These are phyloP conservation scores for Eurosta solidaginis DNA, from an alignment of 1,140 invertebrate species.

Conservation along the genomic window DNA sequence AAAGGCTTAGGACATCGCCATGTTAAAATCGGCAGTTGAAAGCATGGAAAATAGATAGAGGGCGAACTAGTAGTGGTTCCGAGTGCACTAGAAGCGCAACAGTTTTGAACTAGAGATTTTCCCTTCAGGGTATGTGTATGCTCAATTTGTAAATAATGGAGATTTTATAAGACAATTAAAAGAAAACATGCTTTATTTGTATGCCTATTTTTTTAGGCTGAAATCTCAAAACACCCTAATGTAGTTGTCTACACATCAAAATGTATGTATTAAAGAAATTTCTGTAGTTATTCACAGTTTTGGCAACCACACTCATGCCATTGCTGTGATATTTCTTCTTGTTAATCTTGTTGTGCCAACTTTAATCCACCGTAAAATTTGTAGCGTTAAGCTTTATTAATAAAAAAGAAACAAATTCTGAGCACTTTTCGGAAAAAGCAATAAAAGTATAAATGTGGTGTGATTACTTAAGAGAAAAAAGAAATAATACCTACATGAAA, in stretches of 20 bases:
- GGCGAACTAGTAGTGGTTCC: no score
- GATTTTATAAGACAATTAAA: no score
- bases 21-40: no score
- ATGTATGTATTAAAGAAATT: background rate
- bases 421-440: background rate
- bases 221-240: no score
- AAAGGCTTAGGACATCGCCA: no score
- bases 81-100: no score
- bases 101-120: no score
- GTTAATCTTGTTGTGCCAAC: constrained; percentile 37
- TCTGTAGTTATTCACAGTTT: background rate
- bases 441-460: background rate
- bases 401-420: background rate
- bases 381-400: constrained; percentile 1
- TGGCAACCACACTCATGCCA: background rate
- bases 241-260: background rate
- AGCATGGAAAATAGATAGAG: no score
- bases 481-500: background rate
- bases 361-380: constrained; percentile 35
- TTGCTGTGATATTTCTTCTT: background rate
- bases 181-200: no score
- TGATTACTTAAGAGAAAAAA: background rate
- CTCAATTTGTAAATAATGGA: no score
- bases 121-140: no score
- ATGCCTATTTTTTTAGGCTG: no score